Base-by-base conservation (phyloP, 2,797 vertebrate species). In the Sebastolobus altivelis region DNA sequence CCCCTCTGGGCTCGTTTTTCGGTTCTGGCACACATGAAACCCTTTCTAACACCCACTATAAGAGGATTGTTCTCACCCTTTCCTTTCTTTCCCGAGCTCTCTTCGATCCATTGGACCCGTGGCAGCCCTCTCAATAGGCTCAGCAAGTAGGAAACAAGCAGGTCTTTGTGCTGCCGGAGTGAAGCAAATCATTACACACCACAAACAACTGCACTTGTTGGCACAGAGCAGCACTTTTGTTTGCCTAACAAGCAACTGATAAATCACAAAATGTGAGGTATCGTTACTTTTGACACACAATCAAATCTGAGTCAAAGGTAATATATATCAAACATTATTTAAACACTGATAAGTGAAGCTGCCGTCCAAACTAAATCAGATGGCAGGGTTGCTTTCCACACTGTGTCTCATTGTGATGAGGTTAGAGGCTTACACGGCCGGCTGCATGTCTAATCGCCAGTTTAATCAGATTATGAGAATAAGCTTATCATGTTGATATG, bases 91-190 rank as follows among this genome's bases (percentile, higher is more conserved):
- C 96, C 95, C 2, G 94, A 96, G 94, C 94, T 97, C 91, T 99
- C 98, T 94, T 99, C 98, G 75, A 99, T 97, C 98, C 98, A 99
- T 0, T 97, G 97, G 60, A 99, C 97, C 90, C 97, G 97, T 70
- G 98, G 97, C 71, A 99, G 94, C 49, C 97, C 98, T 93, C 93
- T 97, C 90, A 99, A 91, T 59, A 99, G 96, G 73, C 95, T 97
- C 81, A 99, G 95, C 78, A 99, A 97, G 88, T 99, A 99, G 46
- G 97, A 94, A 92, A 99, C 96, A 93, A 99, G 86, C 1, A 89
- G 92, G 75, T 99, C 97, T 95, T 99, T 99, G 95, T 99, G 98
- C 98, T 99, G 87, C 68, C 67, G 43, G 79, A 92, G 91, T 56
- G 68, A 79, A 95, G 75, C 88, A 92, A 29, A 82, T 77, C 66